Evolutionary conservation across 2,888 invertebrate species (phyloP).

Genomic region (Elysia crispata): DNA sequence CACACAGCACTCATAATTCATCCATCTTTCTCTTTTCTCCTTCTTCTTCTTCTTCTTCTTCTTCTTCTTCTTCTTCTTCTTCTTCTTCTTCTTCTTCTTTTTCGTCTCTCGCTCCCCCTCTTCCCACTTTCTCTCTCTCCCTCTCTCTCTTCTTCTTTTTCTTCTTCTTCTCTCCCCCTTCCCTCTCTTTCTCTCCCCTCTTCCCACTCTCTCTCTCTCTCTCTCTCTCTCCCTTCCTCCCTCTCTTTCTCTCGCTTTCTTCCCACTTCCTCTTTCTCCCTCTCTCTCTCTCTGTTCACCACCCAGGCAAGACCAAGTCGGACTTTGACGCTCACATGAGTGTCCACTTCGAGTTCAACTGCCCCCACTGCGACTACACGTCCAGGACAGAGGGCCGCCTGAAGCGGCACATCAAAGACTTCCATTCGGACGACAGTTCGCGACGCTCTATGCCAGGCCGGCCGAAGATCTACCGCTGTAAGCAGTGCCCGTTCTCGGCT

Average conservation of each 20-base stretch:
- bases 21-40: neutral
- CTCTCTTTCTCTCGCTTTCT: neutral
- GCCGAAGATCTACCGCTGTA: slow-evolving; percentile 91
- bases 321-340: slow-evolving; percentile 80
- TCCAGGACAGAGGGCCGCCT: slow-evolving; percentile 80
- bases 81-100: neutral
- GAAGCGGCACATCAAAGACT: slow-evolving; percentile 80
- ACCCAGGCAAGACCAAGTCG: slow-evolving; percentile 77
- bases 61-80: slow-evolving; percentile 3
- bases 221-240: neutral
- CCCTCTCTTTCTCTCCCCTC: neutral
- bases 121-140: neutral
- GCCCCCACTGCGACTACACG: slow-evolving; percentile 80
- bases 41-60: neutral
- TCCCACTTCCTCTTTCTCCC: neutral
- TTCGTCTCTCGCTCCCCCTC: neutral
- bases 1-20: too few species aligned
- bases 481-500: slow-evolving; percentile 91
- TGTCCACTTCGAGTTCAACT: slow-evolving; percentile 80
- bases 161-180: neutral
- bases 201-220: neutral
- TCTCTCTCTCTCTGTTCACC: too few species aligned
- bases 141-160: neutral
- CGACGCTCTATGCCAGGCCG: slow-evolving; percentile 68
- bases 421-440: slow-evolving; percentile 77